These are phyloP conservation scores for Drosophila ohnishii DNA, from an alignment of 1,140 invertebrate genomes.

Conservation along the genomic window DNA sequence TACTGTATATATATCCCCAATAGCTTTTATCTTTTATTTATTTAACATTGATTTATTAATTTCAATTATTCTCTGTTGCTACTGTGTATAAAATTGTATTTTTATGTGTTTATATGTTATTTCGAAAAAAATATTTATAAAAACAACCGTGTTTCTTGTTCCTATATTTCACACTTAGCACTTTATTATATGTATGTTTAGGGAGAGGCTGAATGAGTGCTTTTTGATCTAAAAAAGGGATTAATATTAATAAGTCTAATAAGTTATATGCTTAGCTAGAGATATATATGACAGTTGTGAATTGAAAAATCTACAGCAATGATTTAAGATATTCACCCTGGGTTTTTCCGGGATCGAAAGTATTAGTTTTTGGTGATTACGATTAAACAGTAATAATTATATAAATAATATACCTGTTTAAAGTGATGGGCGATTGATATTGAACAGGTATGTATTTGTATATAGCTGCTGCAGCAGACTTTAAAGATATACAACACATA, in stretches of 20 bases:
- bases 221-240: not conserved
- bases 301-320: not conserved
- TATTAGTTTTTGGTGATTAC: not conserved
- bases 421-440: not conserved
- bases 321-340: not conserved
- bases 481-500: not conserved
- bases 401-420: not conserved
- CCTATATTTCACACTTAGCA: not conserved
- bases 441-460: constrained; percentile 9
- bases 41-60: not conserved
- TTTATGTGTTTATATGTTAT: not conserved
- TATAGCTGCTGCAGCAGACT: not conserved
- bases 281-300: not conserved
- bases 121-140: constrained; percentile 1
- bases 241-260: not conserved
- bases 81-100: not conserved
- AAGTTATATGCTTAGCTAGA: not conserved
- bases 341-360: not conserved
- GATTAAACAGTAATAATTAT: not conserved
- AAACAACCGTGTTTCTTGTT: not conserved
- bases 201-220: not conserved
- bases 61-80: not conserved
- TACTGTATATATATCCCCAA: not conserved
- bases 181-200: not conserved
- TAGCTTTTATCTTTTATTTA: not conserved